Evolutionary conservation across 2,113 vertebrate genomes (phyloP), one percentile per base, ranked within the genome.

Genomic region (Menura novaehollandiae): DNA sequence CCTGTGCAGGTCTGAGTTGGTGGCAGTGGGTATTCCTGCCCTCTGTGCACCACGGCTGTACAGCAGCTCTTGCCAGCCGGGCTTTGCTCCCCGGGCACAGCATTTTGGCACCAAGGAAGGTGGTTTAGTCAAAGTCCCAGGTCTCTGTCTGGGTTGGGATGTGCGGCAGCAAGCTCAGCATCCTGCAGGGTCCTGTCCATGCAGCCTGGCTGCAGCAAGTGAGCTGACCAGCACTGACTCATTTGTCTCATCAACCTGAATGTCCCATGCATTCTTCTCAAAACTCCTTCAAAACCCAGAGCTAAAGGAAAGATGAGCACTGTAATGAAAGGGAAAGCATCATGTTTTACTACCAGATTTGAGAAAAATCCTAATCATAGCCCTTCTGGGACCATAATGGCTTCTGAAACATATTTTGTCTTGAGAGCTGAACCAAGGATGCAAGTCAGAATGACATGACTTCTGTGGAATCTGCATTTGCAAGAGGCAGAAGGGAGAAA

Each of bases 11-110:
- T 55, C 12, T 44, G 73, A 8, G 32, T 0, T 21, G 49, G 26
- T 39, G 53, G 13, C 32, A 37, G 37, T 3, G 32, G 18, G 10
- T 13, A 18, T 4, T 44, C 5, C 4, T 24, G 53, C 27, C 19
- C 17, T 71, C 26, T 2, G 3, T 13, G 35, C 14, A 4, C 15
- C 13, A 6, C 0, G 0, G 77, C n/a, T 44, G 58, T 3, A 1
- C 4, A 8, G 30, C 1, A 4, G 59, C 37, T 77, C 64, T 52
- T 43, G 10, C 19, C 47, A 51, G 33, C 17, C 43, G 16, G 32
- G 56, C 60, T 81, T 46, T 67, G 33, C 69, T 85, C 26, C 52
- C 33, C 1, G 0, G 15, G 27, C 33, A 27, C 37, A 47, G 43
- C 1, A 3, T 52, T 81, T 43, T 0, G 1, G 22, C 64, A 33